Base-by-base conservation (phyloP, 1,140 invertebrate genomes). In the Caenorhabditis tropicalis region DNA sequence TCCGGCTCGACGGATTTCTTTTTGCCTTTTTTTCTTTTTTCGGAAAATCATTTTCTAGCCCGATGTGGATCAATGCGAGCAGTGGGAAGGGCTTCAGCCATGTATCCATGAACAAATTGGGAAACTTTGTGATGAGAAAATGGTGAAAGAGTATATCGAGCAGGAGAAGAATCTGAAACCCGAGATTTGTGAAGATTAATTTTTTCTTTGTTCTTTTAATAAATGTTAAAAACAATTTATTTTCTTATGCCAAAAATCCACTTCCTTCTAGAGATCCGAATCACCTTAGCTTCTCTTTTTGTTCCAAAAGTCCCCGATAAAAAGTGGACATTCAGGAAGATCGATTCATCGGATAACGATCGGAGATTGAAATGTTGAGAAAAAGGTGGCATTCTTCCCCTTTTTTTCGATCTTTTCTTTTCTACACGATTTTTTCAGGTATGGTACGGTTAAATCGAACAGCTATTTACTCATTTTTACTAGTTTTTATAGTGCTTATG, bases 1-100 rank as follows among this genome's bases (percentile, higher is more conserved):
- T 88, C 87, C 87, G 87, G 87, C 79, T 88, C 87, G 86, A 83
- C 79, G 86, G 86, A 87, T 33, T 65, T 65, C 58, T 36, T 65
- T 65, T 65, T 33, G 3, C 1, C 10, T 29, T 56, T 29, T 56
- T 56, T 31, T 33, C 10, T 16, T 33, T 16, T 60, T 36, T 27
- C 53, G 6, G 33, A 56, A 56, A 56, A 9, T 56, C 19, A 27
- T 56, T 36, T 65, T 65, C 6, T 31, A 65, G 58, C 58, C 58
- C 1, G 58, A 65, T 27, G 58, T 65, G 19, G 58, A 65, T 19
- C 21, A 65, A n/a, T 65, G 58, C 21, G 58, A 33, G 1, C 58
- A 65, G 36, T 65, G 58, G 58, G 58, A 65, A 10, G 16, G 58
- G 16, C 29, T 65, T 27, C 58, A 65, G 16, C 58, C 58, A 33